Evolutionary conservation across 1,140 invertebrate genomes (phyloP).

Genomic region (Gonatopus flavifemur): DNA sequence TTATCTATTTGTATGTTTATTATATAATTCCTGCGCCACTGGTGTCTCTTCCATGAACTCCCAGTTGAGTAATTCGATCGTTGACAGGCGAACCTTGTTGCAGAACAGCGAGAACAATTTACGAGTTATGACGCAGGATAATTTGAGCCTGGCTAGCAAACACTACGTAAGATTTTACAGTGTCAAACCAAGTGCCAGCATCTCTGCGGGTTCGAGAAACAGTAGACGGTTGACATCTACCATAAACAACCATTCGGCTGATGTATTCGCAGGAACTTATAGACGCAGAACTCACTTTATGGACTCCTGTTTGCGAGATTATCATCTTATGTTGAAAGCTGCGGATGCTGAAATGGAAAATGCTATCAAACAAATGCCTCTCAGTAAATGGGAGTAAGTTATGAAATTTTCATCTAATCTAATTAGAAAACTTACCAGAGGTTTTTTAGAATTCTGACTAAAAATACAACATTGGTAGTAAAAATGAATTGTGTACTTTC

Average conservation of each 20-base stretch:
- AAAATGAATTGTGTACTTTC: too few species aligned
- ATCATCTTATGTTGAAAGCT: constrained; percentile 67
- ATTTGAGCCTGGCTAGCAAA: constrained; percentile 31
- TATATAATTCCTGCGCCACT: constrained; percentile 27
- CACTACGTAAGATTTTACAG: constrained; percentile 46
- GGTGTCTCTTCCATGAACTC: constrained; percentile 6
- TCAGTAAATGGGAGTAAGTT: constrained; percentile 70
- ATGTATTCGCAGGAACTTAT: constrained; percentile 41
- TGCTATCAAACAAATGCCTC: constrained; percentile 73
- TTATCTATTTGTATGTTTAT: too few species aligned
- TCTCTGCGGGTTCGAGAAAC: constrained; percentile 29
- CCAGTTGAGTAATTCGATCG: constrained; percentile 28
- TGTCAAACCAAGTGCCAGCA: constrained; percentile 31
- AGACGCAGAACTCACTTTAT: constrained; percentile 61
- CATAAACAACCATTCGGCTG: constrained; percentile 40
- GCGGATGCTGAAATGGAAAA: constrained; percentile 74
- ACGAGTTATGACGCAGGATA: constrained; percentile 29
- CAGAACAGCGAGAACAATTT: constrained; percentile 53
- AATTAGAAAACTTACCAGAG: background rate
- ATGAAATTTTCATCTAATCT: constrained; percentile 1
- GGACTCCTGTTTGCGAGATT: constrained; percentile 69
- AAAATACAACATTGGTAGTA: too few species aligned
- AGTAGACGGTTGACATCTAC: constrained; percentile 37
- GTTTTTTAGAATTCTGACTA: too few species aligned
- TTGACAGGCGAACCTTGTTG: constrained; percentile 49